Conservation (phyloP, 2,888 invertebrate species). For the Orchestes rusci region DNA sequence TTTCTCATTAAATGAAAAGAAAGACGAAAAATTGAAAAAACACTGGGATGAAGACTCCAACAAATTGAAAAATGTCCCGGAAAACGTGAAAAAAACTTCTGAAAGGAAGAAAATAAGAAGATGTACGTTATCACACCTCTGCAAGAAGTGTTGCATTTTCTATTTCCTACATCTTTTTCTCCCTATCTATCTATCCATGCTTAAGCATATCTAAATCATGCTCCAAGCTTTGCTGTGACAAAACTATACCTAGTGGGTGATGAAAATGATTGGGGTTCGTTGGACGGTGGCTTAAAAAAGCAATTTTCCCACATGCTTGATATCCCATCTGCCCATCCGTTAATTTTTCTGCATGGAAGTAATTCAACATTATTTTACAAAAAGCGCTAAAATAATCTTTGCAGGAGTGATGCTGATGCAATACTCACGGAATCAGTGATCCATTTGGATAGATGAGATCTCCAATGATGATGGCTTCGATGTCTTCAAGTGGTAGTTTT, state of each 20-base stretch:
- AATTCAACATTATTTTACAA: neutral
- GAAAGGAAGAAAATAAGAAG: too few species aligned
- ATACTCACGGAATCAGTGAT: conserved; percentile 77
- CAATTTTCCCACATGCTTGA: conserved; percentile 62
- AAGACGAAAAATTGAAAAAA: too few species aligned
- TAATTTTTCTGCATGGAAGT: conserved; percentile 51
- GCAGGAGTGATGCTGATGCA: neutral
- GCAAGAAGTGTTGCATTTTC: neutral
- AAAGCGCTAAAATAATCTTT: neutral
- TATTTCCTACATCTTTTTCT: neutral
- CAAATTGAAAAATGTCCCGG: too few species aligned
- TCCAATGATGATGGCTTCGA: conserved; percentile 68
- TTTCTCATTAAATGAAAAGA: too few species aligned
- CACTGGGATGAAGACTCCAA: too few species aligned
- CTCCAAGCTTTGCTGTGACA: conserved; percentile 1
- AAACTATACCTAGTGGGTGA: conserved; percentile 44
- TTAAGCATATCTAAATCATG: neutral
- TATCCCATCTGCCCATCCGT: conserved; percentile 64
- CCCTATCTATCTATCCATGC: neutral
- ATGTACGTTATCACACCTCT: too few species aligned
- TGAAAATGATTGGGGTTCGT: conserved; percentile 43
- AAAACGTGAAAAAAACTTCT: too few species aligned
- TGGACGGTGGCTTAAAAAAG: conserved; percentile 55
- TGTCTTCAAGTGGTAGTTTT: conserved; percentile 58
- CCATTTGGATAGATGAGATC: conserved; percentile 74